Percentiles rank a stretch among this genome's conserved stretches.
Evolutionary conservation across 2,888 invertebrate species (phyloP).

Genomic region (Limulus polyphemus): DNA sequence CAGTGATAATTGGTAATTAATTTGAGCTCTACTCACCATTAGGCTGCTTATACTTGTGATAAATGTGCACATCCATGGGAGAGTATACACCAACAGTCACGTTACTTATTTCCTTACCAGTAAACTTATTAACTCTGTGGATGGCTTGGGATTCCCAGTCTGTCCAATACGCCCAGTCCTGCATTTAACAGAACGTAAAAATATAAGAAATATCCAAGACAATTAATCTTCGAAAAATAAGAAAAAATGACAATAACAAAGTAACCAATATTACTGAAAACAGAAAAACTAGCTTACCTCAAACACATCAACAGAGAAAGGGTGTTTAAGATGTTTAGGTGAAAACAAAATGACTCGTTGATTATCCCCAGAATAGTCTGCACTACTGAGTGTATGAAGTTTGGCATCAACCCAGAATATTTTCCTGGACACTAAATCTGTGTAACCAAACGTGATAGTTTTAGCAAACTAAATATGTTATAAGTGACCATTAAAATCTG

Average conservation of each 20-base stretch:
- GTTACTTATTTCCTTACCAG: constrained; percentile 55
- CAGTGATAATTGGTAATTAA: too few relatives aligned
- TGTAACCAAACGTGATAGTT: too few relatives aligned
- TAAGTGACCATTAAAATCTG: too few relatives aligned
- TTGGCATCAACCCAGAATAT: constrained; percentile 97
- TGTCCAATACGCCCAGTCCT: constrained; percentile 71
- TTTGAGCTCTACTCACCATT: constrained; percentile 6
- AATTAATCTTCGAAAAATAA: too few relatives aligned
- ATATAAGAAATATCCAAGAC: too few relatives aligned
- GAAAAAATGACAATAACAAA: too few relatives aligned
- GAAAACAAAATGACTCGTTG: constrained; percentile 53
- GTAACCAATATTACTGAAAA: too few relatives aligned
- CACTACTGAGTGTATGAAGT: constrained; percentile 72
- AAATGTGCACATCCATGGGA: constrained; percentile 91
- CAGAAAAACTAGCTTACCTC: constrained; percentile 46
- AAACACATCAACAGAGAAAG: constrained; percentile 93
- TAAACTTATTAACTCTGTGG: constrained; percentile 64
- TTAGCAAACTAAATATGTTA: too few relatives aligned
- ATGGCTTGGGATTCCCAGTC: constrained; percentile 68
- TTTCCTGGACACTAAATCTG: constrained; percentile 68
- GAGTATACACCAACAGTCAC: constrained; percentile 31
- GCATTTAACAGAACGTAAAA: background rate
- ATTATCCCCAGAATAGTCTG: constrained; percentile 72
- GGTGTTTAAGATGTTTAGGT: constrained; percentile 67
- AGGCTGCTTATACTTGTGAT: constrained; percentile 86